Conservation (phyloP, 1,140 invertebrate genomes). For the Neotoxoptera formosana region DNA sequence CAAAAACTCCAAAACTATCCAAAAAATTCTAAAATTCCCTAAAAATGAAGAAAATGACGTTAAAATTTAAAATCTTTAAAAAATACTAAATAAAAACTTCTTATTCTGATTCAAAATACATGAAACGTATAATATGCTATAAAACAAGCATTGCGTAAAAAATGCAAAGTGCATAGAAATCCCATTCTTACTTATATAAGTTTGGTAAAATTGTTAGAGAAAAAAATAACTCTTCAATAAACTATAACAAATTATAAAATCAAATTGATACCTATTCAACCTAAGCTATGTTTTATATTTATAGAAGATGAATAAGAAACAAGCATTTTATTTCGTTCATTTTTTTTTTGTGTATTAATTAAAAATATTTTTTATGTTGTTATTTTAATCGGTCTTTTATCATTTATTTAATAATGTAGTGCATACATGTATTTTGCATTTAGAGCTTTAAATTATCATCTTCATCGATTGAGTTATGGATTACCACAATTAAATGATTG, state of each 20-base stretch:
- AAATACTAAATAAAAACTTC: too few species aligned
- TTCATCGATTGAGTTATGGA: not conserved
- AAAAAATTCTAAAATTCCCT: too few species aligned
- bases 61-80: too few species aligned
- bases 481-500: not conserved
- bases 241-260: not conserved
- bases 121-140: too few species aligned
- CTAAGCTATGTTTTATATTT: not conserved
- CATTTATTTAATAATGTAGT: not conserved
- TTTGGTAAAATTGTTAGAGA: not conserved
- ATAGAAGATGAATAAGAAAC: not conserved
- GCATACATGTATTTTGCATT: not conserved
- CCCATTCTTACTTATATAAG: not conserved
- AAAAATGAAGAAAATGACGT: too few species aligned
- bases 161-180: too few species aligned
- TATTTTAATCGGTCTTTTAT: not conserved
- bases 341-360: not conserved
- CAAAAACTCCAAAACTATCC: too few species aligned
- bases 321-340: not conserved
- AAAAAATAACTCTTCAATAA: not conserved
- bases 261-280: not conserved
- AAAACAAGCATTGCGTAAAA: too few species aligned
- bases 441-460: not conserved
- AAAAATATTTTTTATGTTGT: not conserved
- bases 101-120: too few species aligned